Base-by-base conservation (phyloP, 2,888 invertebrate species). In the Eupithecia subfuscata region DNA sequence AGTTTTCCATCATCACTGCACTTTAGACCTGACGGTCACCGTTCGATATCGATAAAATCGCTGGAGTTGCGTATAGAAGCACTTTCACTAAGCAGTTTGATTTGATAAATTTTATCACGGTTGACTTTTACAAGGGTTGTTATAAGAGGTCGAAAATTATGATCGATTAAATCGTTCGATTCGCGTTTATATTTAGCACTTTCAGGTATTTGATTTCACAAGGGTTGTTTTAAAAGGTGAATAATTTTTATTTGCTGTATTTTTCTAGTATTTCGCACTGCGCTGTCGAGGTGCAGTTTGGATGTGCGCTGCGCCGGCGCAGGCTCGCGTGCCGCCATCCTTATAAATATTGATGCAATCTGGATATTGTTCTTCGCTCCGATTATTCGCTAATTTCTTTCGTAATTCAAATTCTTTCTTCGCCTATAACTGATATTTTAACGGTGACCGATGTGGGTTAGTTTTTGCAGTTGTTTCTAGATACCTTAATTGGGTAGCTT, bases 271-370 rank as follows among this genome's bases (percentile, higher is more conserved):
- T 73, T 63, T 73, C 89, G 90, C 89, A 89, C 89, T 90, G 90
- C 91, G 87, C 84, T 93, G 79, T 94, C 92, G 91, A 83, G 85
- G 90, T 87, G 92, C 92, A 85, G 90, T 87, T 92, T 92, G 88
- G 84, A 82, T 84, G 81, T 87, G 90, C 83, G 89, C 85, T 92
- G 92, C 89, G 91, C 86, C 81, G 79, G 85, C 86, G 84, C 85
- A 83, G 78, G 80, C 84, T 71, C 84, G 84, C 84, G 82, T 84
- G 82, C 86, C 84, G 85, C 86, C 87, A 88, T 91, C 90, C 90
- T 90, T 87, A 93, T 94, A 88, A 92, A 94, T 94, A 94, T 93
- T 93, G 90, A 93, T 94, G 92, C 90, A 92, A 92, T 91, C 89
- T 89, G 87, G 86, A 87, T 82, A 82, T 82, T 88, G 84, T 88